Conservation (phyloP, 2,888 invertebrate genomes). For the Tortrix viridana region DNA sequence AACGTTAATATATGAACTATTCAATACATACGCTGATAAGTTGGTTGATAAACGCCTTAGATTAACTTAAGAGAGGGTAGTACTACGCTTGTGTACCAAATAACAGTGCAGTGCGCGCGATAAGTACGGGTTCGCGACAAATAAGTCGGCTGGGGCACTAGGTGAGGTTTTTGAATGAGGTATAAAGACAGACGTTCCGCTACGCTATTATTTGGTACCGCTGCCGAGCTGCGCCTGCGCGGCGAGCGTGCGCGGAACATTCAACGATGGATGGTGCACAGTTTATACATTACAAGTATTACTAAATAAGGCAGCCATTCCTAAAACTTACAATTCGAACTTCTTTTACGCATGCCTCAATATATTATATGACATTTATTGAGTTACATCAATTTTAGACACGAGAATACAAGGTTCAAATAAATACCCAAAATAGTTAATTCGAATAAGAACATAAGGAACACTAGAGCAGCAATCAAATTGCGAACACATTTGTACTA, state of each 20-base stretch:
- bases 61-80: slow-evolving; percentile 71
- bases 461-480: slow-evolving; percentile 84
- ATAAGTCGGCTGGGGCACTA: slow-evolving; percentile 64
- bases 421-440: slow-evolving; percentile 75
- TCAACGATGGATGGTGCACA: slow-evolving; percentile 63
- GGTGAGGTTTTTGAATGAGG: slow-evolving; percentile 79
- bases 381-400: slow-evolving; percentile 57
- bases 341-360: slow-evolving; percentile 64
- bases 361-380: slow-evolving; percentile 61
- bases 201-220: slow-evolving; percentile 79
- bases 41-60: slow-evolving; percentile 73
- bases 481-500: slow-evolving; percentile 85
- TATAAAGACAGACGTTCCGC: slow-evolving; percentile 63
- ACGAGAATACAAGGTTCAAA: slow-evolving; percentile 74
- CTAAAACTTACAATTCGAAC: slow-evolving; percentile 64
- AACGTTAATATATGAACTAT: slow-evolving; percentile 81
- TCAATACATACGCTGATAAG: slow-evolving; percentile 77
- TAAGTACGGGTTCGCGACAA: slow-evolving; percentile 74
- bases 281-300: slow-evolving; percentile 59
- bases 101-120: slow-evolving; percentile 78
- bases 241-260: slow-evolving; percentile 54
- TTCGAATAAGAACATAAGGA: slow-evolving; percentile 79
- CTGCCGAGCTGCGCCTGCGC: slow-evolving; percentile 45
- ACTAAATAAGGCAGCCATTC: slow-evolving; percentile 76
- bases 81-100: slow-evolving; percentile 75